Evolutionary conservation across 2,888 invertebrate species (phyloP).

Genomic region (Ochropleura leucogaster): DNA sequence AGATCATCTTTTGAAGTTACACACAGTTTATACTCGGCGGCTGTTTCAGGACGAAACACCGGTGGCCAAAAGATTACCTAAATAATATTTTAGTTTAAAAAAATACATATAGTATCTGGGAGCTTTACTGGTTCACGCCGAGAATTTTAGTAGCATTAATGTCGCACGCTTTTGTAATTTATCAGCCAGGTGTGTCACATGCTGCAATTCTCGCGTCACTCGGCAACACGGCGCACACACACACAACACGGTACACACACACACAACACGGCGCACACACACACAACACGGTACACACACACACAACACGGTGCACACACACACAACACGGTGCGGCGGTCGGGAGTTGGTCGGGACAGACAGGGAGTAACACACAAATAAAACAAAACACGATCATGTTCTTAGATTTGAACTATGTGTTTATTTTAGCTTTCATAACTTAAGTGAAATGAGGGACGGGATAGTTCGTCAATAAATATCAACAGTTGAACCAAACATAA

Average conservation of each 20-base stretch:
- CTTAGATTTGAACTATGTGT: slow-evolving; percentile 77
- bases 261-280: too few relatives aligned
- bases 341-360: not conserved
- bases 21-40: too few relatives aligned
- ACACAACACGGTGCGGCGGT: not conserved
- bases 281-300: too few relatives aligned
- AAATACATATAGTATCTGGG: too few relatives aligned
- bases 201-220: too few relatives aligned
- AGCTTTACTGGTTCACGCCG: too few relatives aligned
- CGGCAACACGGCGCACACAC: too few relatives aligned
- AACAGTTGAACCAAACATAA: slow-evolving; percentile 55
- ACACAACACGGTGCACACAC: not conserved
- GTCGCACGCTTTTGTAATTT: not conserved
- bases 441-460: slow-evolving; percentile 87
- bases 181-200: not conserved
- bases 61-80: too few relatives aligned
- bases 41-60: not conserved
- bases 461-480: slow-evolving; percentile 80
- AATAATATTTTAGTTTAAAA: too few relatives aligned
- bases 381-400: slow-evolving; percentile 56
- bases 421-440: slow-evolving; percentile 82
- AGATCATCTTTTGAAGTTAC: too few relatives aligned
- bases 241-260: too few relatives aligned
- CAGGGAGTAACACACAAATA: slow-evolving; percentile 56
- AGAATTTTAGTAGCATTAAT: not conserved